A percentile compares a stretch with the other conserved stretches of the same genome.
Evolutionary conservation across 2,113 vertebrate species (phyloP).

Genomic region (Rattus norvegicus): DNA sequence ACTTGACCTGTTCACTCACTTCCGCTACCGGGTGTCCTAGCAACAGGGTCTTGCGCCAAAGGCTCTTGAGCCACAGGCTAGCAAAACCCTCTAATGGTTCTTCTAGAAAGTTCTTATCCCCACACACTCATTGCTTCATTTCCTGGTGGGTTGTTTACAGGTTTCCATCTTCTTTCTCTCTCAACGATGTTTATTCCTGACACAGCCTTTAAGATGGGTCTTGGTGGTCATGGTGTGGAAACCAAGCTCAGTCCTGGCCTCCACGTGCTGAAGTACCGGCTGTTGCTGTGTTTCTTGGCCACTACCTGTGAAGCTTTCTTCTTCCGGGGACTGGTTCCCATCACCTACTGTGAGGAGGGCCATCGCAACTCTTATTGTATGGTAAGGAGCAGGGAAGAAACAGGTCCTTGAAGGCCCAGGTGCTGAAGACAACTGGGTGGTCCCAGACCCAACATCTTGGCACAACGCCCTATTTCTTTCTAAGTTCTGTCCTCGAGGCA

Average conservation of each 20-base stretch:
- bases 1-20: background rate
- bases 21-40: background rate
- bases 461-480: no score
- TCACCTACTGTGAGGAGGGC: background rate
- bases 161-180: background rate
- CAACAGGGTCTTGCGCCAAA: background rate
- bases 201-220: background rate
- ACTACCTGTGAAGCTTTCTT: background rate
- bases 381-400: background rate
- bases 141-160: no score
- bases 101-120: background rate
- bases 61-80: background rate
- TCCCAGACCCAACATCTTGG: background rate
- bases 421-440: accelerated
- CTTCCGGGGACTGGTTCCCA: background rate
- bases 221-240: background rate
- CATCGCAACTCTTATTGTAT: background rate
- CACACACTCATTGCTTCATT: no score
- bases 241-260: background rate
- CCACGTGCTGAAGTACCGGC: no score
- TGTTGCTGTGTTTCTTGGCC: background rate
- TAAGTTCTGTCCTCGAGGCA: background rate
- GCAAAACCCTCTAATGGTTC: background rate
- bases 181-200: background rate
- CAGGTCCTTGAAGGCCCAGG: background rate